phyloP scores from a whole-genome alignment of 2,797 vertebrate genomes.

The Melanotaenia trifasciata region DNA sequence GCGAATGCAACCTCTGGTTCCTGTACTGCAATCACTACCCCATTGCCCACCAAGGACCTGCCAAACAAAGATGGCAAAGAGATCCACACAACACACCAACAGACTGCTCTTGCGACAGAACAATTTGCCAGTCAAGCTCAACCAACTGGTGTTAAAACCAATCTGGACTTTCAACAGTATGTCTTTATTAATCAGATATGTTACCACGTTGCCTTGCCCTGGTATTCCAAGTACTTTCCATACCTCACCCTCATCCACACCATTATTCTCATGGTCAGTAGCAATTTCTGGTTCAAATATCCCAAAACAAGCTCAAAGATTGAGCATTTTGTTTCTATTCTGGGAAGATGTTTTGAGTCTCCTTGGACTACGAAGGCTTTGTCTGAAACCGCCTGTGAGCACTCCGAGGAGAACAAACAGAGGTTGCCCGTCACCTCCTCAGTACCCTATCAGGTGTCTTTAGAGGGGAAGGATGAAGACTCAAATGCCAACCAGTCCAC shows the following conservation, averaged over 20 bases:
- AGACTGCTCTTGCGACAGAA: slow-evolving; percentile 29
- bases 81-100: slow-evolving; percentile 55
- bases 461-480: slow-evolving; percentile 89
- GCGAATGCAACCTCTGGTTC: slow-evolving; percentile 57
- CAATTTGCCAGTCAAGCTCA: slow-evolving; percentile 73
- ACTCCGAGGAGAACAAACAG: slow-evolving; percentile 97
- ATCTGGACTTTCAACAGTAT: slow-evolving; percentile 98
- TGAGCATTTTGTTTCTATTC: slow-evolving; percentile 97
- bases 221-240: slow-evolving; percentile 99
- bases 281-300: slow-evolving; percentile 99
- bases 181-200: slow-evolving; percentile 99
- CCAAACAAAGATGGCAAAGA: slow-evolving; percentile 56
- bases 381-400: slow-evolving; percentile 98
- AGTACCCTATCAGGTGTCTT: slow-evolving; percentile 88
- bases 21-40: slow-evolving; percentile 28
- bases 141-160: slow-evolving; percentile 89
- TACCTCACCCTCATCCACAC: slow-evolving; percentile 98
- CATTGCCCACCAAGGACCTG: slow-evolving; percentile 59
- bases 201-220: slow-evolving; percentile 96
- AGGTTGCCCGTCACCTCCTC: slow-evolving; percentile 88
- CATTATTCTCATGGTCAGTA: slow-evolving; percentile 97
- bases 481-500: slow-evolving; percentile 85
- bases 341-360: slow-evolving; percentile 97
- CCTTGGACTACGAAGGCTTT: slow-evolving; percentile 99
- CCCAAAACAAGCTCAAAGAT: slow-evolving; percentile 99